A percentile compares a stretch with the other conserved stretches of the same genome.
Conservation (phyloP, 2,797 vertebrate species). For the Tragelaphus oryx region DNA sequence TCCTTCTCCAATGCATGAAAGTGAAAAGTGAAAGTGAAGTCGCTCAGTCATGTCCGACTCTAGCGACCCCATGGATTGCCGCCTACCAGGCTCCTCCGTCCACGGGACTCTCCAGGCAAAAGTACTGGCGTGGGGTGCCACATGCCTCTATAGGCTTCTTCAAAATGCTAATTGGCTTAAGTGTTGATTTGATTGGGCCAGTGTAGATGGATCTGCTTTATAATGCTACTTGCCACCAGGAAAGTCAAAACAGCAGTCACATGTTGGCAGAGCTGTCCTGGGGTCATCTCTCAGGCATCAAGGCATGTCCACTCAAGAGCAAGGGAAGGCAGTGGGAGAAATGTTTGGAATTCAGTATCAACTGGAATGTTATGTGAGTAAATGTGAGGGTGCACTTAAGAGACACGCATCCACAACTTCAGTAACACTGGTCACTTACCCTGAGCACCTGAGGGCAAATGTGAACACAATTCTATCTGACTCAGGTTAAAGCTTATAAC, state of each 20-base stretch:
- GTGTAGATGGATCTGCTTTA: background rate
- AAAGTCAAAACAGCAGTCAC: background rate
- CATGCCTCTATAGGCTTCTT: background rate
- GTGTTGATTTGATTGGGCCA: background rate
- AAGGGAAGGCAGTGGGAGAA: background rate
- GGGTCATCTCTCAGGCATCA: background rate
- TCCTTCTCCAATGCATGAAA: too few relatives aligned
- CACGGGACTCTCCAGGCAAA: too few relatives aligned
- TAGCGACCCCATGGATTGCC: too few relatives aligned
- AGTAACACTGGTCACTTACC: background rate
- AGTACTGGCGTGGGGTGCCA: background rate
- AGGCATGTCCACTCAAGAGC: background rate
- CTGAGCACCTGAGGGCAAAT: background rate
- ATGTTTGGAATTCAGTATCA: background rate
- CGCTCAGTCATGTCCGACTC: too few relatives aligned
- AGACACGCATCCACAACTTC: background rate
- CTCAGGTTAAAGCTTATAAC: background rate
- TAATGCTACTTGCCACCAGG: background rate
- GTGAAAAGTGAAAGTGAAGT: too few relatives aligned
- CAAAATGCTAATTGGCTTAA: background rate
- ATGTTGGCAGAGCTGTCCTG: background rate
- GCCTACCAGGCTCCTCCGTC: too few relatives aligned
- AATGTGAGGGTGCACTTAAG: background rate
- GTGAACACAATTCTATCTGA: background rate
- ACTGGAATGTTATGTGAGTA: background rate